Base-by-base conservation (phyloP, 64 coral and sea anemone genomes). In the Acropora tenuis region DNA sequence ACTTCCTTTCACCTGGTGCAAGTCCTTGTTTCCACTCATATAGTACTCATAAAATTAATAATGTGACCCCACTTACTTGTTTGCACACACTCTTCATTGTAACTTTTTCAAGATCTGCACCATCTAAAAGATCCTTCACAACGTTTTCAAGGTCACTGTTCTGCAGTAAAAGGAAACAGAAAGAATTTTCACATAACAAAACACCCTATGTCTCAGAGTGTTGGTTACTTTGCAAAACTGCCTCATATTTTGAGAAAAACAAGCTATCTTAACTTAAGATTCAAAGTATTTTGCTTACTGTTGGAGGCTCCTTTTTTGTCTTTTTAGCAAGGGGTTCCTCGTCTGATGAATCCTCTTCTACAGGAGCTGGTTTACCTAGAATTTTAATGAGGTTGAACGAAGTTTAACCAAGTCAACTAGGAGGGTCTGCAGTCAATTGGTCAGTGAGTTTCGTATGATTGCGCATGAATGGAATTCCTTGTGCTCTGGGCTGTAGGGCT, bases 281-380 rank as follows among this genome's bases (percentile, higher is more conserved):
- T 15, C 17, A 4, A 40, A 41, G 12, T 47, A 4, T n/a, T n/a
- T n/a, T 43, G 78, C 95, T 91, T 91, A 97, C 95, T 50, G 82
- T 90, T 50, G 95, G 95, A 1, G 91, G 68, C 41, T 94, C 87
- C 69, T 97, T 97, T 73, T 94, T 94, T 67, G 84, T 65, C 84
- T 94, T 97, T 47, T 97, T 97, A 12, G 92, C 88, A 50, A 97
- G 71, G n/a, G 95, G 95, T 91, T 97, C 95, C 16, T 97, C 95
- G 84, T 97, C 95, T 50, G 94, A 96, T 74, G 88, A 96, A 19
- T 92, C 94, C 42, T 90, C 89, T 76, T 91, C 91, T 53, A 53
- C n/a, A 68, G 57, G 63, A 87, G 15, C 3, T 15, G 67, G 48
- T 48, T 92, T 85, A 12, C 46, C 61, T n/a, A n/a, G n/a, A n/a